Base-by-base conservation (phyloP, 2,888 invertebrate genomes). In the Strigamia crassipes region DNA sequence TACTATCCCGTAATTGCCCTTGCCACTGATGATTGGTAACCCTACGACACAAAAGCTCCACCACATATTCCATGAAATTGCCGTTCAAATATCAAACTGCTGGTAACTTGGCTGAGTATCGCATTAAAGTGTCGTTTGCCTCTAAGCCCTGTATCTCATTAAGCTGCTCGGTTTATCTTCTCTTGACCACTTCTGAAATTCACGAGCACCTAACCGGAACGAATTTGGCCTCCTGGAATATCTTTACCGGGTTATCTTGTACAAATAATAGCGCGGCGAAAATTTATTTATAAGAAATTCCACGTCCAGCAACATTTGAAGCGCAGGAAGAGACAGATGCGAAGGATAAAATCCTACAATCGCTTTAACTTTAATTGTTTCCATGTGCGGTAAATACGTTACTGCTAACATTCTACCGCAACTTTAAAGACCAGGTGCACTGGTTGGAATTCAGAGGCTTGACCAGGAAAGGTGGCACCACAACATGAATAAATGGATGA, bases 181-280 rank as follows among this genome's bases (percentile, higher is more conserved):
- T 61, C 61, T 61, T 61, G 61, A 61, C 61, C 61, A 61, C 61
- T 61, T 61, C 23, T 23, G n/a, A 61, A 61, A 61, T 61, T 61
- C 61, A 61, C 23, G 61, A n/a, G 61, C 61, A 61, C 18, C 61
- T n/a, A 61, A 23, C 61, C 61, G 18, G 21, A 61, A 18, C 61
- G 15, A 46, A 9, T 12, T 12, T 46, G 46, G 46, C 46, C 46
- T 13, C 12, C 46, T 46, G 46, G 46, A 46, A 46, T n/a, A n/a
- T 13, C 46, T 46, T 46, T 4, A 12, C 6, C 13, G 5, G 12
- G 15, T 46, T 46, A 46, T 13, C 46, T 13, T 13, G 46, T 15
- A 15, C 9, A 46, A 46, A 46, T 46, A 46, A 46, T 46, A 12
- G 46, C 13, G 46, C 46, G 46, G 15, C 46, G 4, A 46, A 13